Evolutionary conservation across 2,888 invertebrate genomes (phyloP).

Genomic region (Amphimallon solstitiale): DNA sequence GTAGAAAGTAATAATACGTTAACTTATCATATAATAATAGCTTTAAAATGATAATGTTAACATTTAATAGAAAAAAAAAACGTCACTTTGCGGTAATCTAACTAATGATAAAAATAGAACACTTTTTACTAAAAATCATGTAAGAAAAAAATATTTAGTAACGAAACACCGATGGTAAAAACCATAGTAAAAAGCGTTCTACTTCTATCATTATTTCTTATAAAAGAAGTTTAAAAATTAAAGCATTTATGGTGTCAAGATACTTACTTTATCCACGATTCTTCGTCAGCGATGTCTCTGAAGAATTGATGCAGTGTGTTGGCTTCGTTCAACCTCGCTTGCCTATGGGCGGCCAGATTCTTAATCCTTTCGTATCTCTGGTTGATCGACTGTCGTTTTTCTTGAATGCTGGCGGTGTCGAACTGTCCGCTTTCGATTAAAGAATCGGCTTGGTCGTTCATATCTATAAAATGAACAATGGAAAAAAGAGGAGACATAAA

Average conservation of each 20-base stretch:
- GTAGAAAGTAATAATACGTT: too few species aligned
- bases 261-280: constrained; percentile 95
- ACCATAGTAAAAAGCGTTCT: too few species aligned
- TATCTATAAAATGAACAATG: constrained; percentile 67
- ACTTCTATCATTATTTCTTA: neutral
- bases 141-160: too few species aligned
- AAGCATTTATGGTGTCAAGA: neutral
- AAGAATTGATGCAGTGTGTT: constrained; percentile 99
- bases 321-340: constrained; percentile 93
- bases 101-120: too few species aligned
- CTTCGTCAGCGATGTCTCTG: constrained; percentile 98
- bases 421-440: constrained; percentile 96
- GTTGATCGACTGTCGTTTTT: constrained; percentile 95
- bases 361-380: constrained; percentile 95
- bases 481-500: constrained; percentile 2
- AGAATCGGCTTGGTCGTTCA: constrained; percentile 96
- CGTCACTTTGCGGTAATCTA: too few species aligned
- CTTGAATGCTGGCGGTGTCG: constrained; percentile 95
- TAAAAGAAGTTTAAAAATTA: neutral
- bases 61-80: too few species aligned
- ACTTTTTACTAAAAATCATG: too few species aligned
- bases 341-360: constrained; percentile 90
- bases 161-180: too few species aligned
- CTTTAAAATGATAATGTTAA: too few species aligned
- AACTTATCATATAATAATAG: too few species aligned